Conservation (phyloP, 2,888 invertebrate genomes). For the Hydraecia micacea region DNA sequence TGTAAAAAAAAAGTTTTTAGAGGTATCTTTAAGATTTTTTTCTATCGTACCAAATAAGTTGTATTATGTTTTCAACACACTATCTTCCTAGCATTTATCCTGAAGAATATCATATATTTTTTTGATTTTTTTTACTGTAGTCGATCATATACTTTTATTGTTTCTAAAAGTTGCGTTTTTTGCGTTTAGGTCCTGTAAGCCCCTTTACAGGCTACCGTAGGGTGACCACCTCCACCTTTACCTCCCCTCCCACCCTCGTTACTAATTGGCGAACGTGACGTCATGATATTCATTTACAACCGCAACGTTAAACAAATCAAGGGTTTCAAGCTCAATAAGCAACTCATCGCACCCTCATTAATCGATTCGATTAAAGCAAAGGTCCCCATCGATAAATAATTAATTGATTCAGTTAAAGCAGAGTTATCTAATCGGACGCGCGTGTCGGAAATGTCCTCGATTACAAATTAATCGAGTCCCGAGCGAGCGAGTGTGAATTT, state of each 20-base stretch:
- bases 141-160: too few relatives aligned
- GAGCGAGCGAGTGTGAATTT: conserved; percentile 58
- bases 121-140: too few relatives aligned
- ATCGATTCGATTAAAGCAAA: conserved; percentile 37
- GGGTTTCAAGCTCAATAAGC: conserved; percentile 43
- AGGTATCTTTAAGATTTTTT: too few relatives aligned
- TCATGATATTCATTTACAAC: conserved; percentile 41
- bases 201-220: neutral
- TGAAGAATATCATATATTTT: too few relatives aligned
- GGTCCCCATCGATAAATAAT: conserved; percentile 52
- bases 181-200: too few relatives aligned
- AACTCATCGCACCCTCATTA: conserved; percentile 48
- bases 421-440: conserved; percentile 49
- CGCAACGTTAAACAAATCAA: conserved; percentile 42
- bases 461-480: conserved; percentile 58
- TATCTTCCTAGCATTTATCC: too few relatives aligned
- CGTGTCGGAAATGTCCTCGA: conserved; percentile 45
- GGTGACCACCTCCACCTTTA: conserved; percentile 9
- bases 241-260: neutral
- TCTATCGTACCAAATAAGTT: too few relatives aligned
- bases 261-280: conserved; percentile 29
- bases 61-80: too few relatives aligned
- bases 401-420: conserved; percentile 52
- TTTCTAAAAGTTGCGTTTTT: too few relatives aligned
- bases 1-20: too few relatives aligned